Percentiles rank a stretch among this genome's conserved stretches.
Conservation (phyloP, 2,113 vertebrate species). For the Indicator indicator region DNA sequence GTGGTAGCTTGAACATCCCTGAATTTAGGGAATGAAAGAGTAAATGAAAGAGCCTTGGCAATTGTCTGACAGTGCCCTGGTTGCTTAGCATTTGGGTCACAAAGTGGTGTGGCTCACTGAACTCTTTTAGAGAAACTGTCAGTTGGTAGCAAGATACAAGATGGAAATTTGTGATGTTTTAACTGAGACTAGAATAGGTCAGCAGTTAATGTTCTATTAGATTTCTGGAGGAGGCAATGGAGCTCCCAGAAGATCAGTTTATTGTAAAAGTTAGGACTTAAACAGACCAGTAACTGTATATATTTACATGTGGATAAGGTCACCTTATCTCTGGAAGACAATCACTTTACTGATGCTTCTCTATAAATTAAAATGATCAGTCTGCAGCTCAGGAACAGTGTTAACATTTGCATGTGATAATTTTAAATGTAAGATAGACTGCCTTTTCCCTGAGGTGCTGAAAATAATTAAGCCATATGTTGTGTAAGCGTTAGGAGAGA, state of each 20-base stretch:
- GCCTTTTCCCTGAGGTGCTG: background rate
- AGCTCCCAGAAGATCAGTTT: background rate
- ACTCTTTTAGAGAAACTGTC: background rate
- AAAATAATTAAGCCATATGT: constrained; percentile 15
- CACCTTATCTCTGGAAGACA: constrained; percentile 11
- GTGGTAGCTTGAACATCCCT: background rate
- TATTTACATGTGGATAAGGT: constrained; percentile 40
- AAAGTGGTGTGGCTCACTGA: background rate
- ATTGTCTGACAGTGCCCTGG: background rate
- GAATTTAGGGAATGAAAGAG: background rate
- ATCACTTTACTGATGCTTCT: constrained; percentile 4
- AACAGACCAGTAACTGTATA: background rate
- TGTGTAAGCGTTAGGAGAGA: background rate
- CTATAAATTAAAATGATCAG: constrained; percentile 6
- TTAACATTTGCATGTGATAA: constrained; percentile 3
- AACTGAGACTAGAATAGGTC: constrained; percentile 21
- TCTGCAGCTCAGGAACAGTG: background rate
- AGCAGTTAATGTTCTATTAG: constrained; percentile 13
- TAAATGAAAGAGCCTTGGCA: background rate
- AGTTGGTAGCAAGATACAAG: background rate
- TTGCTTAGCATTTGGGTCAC: constrained; percentile 2
- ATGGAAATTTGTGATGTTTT: constrained; percentile 8
- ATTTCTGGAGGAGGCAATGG: background rate
- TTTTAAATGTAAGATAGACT: background rate
- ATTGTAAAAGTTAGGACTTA: constrained; percentile 6